phyloP scores from a whole-genome alignment of 1,140 invertebrate genomes.

The Rhynchophorus ferrugineus region DNA sequence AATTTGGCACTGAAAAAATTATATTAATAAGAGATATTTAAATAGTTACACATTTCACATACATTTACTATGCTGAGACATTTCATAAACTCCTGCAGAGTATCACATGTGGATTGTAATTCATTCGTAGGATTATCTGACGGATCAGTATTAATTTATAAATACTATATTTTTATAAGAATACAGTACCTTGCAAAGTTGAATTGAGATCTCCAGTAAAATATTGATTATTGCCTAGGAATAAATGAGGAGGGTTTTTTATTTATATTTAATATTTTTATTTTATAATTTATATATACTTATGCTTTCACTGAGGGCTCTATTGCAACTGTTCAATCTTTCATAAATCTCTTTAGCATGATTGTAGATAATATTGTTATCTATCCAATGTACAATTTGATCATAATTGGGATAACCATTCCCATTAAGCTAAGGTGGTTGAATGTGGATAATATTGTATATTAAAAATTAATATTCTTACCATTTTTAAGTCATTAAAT shows the following conservation, averaged over 20 bases:
- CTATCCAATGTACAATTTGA: slow-evolving; percentile 24
- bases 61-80: slow-evolving; percentile 24
- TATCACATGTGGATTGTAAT: slow-evolving; percentile 23
- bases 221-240: slow-evolving; percentile 1
- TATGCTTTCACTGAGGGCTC: slow-evolving; percentile 16
- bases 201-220: slow-evolving; percentile 8
- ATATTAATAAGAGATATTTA: not conserved
- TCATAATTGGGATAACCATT: slow-evolving; percentile 24
- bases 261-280: no score
- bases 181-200: not conserved
- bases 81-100: slow-evolving; percentile 28
- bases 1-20: slow-evolving; percentile 33
- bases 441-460: slow-evolving; percentile 10
- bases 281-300: no score
- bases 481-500: slow-evolving; percentile 29
- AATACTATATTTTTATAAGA: not conserved
- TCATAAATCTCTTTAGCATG: slow-evolving; percentile 21
- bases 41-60: slow-evolving; percentile 1
- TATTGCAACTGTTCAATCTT: slow-evolving; percentile 18
- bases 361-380: slow-evolving; percentile 27
- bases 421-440: slow-evolving; percentile 21
- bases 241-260: not conserved
- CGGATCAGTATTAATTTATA: no score
- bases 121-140: no score
- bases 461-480: slow-evolving; percentile 17